Evolutionary conservation across 2,888 invertebrate genomes (phyloP).

Genomic region (Volucella inanis): DNA sequence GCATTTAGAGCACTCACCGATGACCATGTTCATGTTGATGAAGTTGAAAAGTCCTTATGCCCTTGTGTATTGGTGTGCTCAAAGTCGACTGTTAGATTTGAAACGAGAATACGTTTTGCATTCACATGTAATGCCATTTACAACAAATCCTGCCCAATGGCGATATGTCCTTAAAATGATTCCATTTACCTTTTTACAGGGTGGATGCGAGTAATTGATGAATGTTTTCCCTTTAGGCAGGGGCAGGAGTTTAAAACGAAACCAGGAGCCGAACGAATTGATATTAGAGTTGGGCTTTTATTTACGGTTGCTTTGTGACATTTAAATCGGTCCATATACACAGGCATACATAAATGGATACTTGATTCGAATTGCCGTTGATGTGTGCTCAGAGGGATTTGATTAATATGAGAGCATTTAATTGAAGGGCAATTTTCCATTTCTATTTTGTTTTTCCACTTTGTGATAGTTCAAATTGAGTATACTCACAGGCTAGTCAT

Average conservation of each 20-base stretch:
- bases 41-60: slow-evolving; percentile 63
- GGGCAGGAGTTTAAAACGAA: too few relatives aligned
- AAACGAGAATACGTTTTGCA: slow-evolving; percentile 25
- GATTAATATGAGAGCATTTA: slow-evolving; percentile 68
- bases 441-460: slow-evolving; percentile 24
- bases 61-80: slow-evolving; percentile 24
- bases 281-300: slow-evolving; percentile 35
- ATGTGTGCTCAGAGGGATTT: slow-evolving; percentile 24
- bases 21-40: slow-evolving; percentile 51
- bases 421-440: slow-evolving; percentile 46
- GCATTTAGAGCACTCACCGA: slow-evolving; percentile 14
- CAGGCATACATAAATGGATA: slow-evolving; percentile 29
- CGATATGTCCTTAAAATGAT: slow-evolving; percentile 52
- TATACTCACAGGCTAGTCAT: slow-evolving; percentile 6
- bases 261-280: neutral
- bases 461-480: slow-evolving; percentile 24
- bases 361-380: slow-evolving; percentile 35
- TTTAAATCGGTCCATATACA: slow-evolving; percentile 46
- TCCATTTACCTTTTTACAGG: slow-evolving; percentile 67
- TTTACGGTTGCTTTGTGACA: slow-evolving; percentile 66
- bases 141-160: slow-evolving; percentile 43
- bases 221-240: slow-evolving; percentile 20
- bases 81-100: slow-evolving; percentile 25
- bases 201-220: slow-evolving; percentile 66
- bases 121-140: slow-evolving; percentile 63